phyloP scores from a whole-genome alignment of 2,888 invertebrate genomes.

The Ectropis crepuscularia region DNA sequence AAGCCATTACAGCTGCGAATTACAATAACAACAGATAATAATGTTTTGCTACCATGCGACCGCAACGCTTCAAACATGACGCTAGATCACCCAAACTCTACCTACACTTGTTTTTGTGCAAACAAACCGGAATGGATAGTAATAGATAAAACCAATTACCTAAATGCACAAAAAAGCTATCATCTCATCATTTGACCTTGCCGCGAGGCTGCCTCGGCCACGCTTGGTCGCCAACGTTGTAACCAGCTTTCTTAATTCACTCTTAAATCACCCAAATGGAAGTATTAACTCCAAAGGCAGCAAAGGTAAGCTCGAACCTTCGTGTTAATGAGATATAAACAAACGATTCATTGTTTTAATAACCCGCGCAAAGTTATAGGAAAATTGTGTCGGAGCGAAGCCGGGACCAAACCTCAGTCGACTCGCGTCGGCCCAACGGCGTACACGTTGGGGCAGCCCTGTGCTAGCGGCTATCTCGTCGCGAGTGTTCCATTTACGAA shows the following conservation, averaged over 20 bases:
- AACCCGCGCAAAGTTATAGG: constrained; percentile 35
- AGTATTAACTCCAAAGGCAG: constrained; percentile 34
- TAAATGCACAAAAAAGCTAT: constrained; percentile 34
- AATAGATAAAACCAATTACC: constrained; percentile 36
- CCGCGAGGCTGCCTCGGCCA: constrained; percentile 18
- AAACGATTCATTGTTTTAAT: constrained; percentile 55
- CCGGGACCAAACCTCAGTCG: constrained; percentile 63
- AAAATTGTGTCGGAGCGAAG: constrained; percentile 32
- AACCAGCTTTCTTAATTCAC: constrained; percentile 34
- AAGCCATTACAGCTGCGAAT: no score
- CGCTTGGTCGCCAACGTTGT: constrained; percentile 24
- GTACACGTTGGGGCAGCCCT: constrained; percentile 54
- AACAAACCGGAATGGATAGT: constrained; percentile 23
- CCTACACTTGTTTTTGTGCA: constrained; percentile 8
- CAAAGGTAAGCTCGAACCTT: constrained; percentile 43
- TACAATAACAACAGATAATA: no score
- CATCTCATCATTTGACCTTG: constrained; percentile 36
- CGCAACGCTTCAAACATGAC: background rate
- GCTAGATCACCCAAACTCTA: background rate
- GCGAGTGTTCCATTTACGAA: constrained; percentile 70
- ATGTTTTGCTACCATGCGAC: no score
- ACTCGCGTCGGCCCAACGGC: constrained; percentile 50
- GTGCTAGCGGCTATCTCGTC: constrained; percentile 47
- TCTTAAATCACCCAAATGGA: constrained; percentile 27
- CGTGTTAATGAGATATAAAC: constrained; percentile 54